Evolutionary conservation across 2,113 vertebrate genomes (phyloP).

Genomic region (Mormyrus lacerda): DNA sequence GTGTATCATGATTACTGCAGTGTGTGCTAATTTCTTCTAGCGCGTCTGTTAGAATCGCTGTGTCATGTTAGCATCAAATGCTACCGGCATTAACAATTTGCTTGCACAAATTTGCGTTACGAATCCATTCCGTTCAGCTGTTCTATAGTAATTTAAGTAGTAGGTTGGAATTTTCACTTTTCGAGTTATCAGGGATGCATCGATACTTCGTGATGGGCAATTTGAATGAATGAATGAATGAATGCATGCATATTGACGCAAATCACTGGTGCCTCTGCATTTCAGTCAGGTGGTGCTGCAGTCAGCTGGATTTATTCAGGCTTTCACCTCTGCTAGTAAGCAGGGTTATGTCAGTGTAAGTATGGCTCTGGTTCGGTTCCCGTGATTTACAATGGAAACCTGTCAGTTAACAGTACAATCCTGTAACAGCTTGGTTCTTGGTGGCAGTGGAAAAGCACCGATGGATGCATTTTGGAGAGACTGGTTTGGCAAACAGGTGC

Average conservation of each 20-base stretch:
- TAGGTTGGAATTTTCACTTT: background rate
- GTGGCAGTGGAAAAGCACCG: background rate
- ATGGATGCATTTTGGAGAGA: background rate
- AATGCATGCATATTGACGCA: background rate
- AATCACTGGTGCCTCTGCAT: background rate
- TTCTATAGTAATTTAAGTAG: background rate
- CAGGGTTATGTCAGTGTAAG: background rate
- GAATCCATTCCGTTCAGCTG: background rate
- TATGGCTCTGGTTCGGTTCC: background rate
- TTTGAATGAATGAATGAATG: background rate
- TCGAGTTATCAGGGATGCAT: background rate
- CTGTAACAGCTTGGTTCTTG: background rate
- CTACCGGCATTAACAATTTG: background rate
- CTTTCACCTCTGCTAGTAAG: background rate
- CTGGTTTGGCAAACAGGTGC: background rate
- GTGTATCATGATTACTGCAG: background rate
- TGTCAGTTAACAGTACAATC: background rate
- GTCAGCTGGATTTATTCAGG: background rate
- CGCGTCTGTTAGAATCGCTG: background rate
- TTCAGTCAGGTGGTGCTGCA: background rate
- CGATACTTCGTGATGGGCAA: background rate
- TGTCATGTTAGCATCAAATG: background rate
- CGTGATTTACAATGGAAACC: background rate
- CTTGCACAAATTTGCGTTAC: background rate
- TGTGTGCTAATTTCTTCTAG: too few relatives aligned